These are phyloP conservation scores for Turritopsis rubra DNA, from an alignment of 30 jellyfish, hydroid and myxozoan genomes.

Conservation along the genomic window DNA sequence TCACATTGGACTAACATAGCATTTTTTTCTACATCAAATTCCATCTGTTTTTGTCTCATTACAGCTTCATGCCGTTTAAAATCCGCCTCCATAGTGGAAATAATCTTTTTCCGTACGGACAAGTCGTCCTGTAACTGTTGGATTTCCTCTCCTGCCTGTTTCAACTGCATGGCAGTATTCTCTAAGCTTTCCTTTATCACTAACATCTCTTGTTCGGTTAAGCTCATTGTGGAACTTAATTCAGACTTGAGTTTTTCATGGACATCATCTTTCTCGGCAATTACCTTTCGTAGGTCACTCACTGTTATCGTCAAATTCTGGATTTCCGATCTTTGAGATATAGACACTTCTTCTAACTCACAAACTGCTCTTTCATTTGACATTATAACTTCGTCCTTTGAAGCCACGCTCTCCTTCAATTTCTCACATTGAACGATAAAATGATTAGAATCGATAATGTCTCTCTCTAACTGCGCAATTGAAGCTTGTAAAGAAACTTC, in stretches of 20 bases:
- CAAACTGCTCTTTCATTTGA: background rate
- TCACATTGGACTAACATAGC: too few species aligned
- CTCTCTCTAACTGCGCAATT: background rate
- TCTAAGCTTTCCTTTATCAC: background rate
- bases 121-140: conserved; percentile 5
- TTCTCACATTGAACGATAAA: background rate
- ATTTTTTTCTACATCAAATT: conserved; percentile 1
- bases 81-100: conserved; percentile 32
- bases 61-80: too few species aligned
- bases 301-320: background rate
- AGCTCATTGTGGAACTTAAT: too few species aligned
- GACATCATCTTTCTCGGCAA: background rate
- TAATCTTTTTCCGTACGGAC: conserved; percentile 10
- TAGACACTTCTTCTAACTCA: background rate
- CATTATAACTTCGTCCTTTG: background rate
- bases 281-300: background rate
- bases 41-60: background rate
- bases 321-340: background rate
- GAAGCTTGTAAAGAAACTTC: background rate
- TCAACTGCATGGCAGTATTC: background rate
- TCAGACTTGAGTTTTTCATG: background rate
- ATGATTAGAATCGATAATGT: too few species aligned
- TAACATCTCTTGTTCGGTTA: too few species aligned
- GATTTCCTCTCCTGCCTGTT: conserved; percentile 9
- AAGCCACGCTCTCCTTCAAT: background rate